Evolutionary conservation across 2,113 vertebrate genomes (phyloP), one percentile per base, ranked within the genome.

Genomic region (Candoia aspera): DNA sequence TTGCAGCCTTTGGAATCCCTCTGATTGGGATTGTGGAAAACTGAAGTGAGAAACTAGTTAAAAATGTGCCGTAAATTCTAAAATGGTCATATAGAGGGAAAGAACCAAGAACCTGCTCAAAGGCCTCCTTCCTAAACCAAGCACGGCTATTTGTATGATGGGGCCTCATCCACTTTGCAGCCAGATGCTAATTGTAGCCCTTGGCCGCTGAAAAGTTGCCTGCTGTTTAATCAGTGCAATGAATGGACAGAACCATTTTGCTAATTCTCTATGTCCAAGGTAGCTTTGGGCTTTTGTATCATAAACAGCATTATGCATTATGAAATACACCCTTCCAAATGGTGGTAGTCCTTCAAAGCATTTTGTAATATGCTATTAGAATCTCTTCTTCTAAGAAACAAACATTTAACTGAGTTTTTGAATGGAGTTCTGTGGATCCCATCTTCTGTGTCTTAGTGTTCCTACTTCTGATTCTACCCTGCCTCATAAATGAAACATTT

Each of bases 401-500:
- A 42, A 79, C 37, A 79, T 79, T 79, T 21, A 9, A 8, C 73
- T 42, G 73, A 79, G 42, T 42, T 79, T 42, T 79, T 42, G 73
- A 37, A 79, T 9, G 68, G 26, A 89, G 42, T 26, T 49, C 4
- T 68, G 46, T 89, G 49, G 26, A 33, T 73, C 23, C 24, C 23
- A 29, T 24, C 33, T 29, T 57, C 26, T 54, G 3, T 64, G 4
- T 23, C 2, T 64, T 29, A n/a, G n/a, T 91, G 29, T 23, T 79
- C 17, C 33, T 86, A 54, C 6, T 62, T 68, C 12, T 53, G 2
- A 86, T 86, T 64, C 49, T n/a, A 42, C 2, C 59, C 13, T 73
- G 15, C 0, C 24, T 87, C 4, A 73, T 95, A 58, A 92, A 91
- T 42, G 89, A 94, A 62, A 2, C 86, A 10, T 17, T 95, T 94